phyloP scores from a whole-genome alignment of 2,797 vertebrate species.

The Molossus alvarezi region DNA sequence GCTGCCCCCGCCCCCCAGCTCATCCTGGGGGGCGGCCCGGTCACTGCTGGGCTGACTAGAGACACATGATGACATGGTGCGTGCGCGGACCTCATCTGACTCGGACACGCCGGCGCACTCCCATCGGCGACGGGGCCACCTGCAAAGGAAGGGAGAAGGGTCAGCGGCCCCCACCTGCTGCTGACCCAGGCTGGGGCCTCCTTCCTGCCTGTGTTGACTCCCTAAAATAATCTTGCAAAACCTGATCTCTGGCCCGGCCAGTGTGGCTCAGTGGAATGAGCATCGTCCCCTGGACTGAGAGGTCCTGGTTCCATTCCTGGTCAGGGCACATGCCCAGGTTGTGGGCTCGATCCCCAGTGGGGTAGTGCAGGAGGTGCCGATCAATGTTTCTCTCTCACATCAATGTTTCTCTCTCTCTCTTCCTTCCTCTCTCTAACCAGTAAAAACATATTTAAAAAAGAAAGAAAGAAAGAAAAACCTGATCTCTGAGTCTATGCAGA shows the following conservation, averaged over 20 bases:
- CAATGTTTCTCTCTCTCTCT: no score
- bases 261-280: no score
- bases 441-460: no score
- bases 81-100: conserved; percentile 85
- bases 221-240: background rate
- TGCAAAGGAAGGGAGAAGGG: conserved; percentile 47
- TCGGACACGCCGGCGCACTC: conserved; percentile 80
- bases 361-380: no score
- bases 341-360: no score
- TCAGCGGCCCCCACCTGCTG: background rate
- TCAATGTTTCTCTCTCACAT: no score
- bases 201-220: accelerated
- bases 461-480: background rate
- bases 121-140: conserved; percentile 84
- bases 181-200: background rate
- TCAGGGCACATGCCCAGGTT: no score
- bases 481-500: background rate
- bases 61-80: conserved; percentile 94
- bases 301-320: no score
- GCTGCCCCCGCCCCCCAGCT: conserved; percentile 78
- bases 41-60: conserved; percentile 91
- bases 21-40: conserved; percentile 88
- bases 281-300: no score
- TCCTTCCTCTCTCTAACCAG: no score
- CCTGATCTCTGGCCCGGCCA: background rate